Evolutionary conservation across 2,888 invertebrate genomes (phyloP).

Genomic region (Calephelis perditalis): DNA sequence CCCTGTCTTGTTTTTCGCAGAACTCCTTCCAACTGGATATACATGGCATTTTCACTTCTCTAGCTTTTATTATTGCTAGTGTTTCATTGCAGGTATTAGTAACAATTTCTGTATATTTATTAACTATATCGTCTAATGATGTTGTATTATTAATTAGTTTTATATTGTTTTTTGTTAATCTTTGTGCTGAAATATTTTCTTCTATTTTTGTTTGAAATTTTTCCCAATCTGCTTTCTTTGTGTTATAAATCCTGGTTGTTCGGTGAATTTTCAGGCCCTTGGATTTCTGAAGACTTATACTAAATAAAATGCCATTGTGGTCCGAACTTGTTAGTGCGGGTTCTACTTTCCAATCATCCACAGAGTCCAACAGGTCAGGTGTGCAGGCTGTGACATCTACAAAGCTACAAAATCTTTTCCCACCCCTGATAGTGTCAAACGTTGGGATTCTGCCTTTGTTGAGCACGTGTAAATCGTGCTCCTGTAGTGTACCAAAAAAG

Average conservation of each 20-base stretch:
- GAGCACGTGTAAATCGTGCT: conserved; percentile 13
- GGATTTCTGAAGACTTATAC: background rate
- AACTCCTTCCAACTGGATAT: conserved; percentile 16
- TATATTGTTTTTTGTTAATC: background rate
- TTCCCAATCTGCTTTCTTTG: background rate
- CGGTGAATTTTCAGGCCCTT: background rate
- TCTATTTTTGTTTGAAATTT: background rate
- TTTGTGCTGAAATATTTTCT: background rate
- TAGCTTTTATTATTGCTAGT: background rate
- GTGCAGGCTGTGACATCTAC: conserved; percentile 34
- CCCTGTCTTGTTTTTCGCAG: background rate
- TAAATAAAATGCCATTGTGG: background rate
- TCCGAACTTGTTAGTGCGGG: background rate
- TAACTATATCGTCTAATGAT: background rate
- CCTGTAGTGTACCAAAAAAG: conserved; percentile 16
- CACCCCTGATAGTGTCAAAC: background rate
- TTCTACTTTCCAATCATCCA: conserved; percentile 23
- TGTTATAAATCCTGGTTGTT: background rate
- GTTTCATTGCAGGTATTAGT: background rate
- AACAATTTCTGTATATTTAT: background rate
- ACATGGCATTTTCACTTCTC: background rate
- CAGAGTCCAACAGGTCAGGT: conserved; percentile 13
- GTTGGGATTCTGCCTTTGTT: background rate
- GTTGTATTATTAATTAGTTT: background rate
- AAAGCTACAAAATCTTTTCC: conserved; percentile 19